Conservation (phyloP, 2,113 vertebrate genomes). For the Microcebus tavaratra region DNA sequence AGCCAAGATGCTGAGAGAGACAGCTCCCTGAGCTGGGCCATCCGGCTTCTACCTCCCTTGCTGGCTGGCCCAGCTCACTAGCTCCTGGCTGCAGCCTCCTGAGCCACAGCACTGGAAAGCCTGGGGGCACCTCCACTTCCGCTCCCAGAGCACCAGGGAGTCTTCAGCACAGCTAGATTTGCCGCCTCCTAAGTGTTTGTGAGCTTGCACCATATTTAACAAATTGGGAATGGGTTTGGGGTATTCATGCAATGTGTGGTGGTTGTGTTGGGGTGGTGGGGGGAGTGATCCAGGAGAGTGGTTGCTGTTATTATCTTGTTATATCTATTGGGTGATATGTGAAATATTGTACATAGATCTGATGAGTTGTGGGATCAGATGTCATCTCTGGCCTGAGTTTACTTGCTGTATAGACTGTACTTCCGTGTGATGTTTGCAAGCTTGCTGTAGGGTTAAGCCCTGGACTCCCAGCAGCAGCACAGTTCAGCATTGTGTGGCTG, state of each 20-base stretch:
- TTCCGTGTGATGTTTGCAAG: neutral
- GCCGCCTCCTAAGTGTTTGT: neutral
- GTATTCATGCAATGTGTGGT: neutral
- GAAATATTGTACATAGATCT: conserved; percentile 58
- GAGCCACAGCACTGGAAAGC: conserved; percentile 22
- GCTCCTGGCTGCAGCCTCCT: conserved; percentile 3
- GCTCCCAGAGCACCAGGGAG: conserved; percentile 35
- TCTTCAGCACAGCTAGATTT: conserved; percentile 64
- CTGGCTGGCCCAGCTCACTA: neutral
- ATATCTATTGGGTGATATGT: conserved; percentile 58
- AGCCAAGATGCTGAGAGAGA: neutral
- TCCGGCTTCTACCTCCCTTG: conserved; percentile 32
- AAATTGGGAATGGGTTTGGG: conserved; percentile 58
- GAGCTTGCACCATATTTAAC: conserved; percentile 54
- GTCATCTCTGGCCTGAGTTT: conserved; percentile 11
- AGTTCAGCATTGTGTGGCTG: neutral
- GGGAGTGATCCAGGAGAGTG: neutral
- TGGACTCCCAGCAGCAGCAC: neutral
- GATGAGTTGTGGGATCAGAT: conserved; percentile 62
- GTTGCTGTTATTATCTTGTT: conserved; percentile 64
- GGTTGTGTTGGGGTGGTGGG: conserved; percentile 3
- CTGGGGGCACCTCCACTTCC: neutral
- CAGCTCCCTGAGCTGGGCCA: neutral
- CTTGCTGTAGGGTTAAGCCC: neutral
- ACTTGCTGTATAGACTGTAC: neutral